Base-by-base conservation (phyloP, 2,888 invertebrate species). In the Abrostola tripartita region DNA sequence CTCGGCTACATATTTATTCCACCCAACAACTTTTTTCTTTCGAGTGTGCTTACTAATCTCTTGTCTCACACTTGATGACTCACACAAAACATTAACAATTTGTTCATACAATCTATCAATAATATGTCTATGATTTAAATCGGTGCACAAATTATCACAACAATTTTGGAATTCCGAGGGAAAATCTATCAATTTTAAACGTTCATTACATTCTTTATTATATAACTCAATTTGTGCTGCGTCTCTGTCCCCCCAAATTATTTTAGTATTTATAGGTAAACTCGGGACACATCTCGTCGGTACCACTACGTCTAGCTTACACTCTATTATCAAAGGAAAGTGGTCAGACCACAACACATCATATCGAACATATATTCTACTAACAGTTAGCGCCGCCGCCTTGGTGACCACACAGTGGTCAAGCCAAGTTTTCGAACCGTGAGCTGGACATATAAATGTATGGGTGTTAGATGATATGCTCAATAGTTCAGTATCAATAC, bases 391-490 rank as follows among this genome's bases (percentile, higher is more conserved):
- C 5, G n/a, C n/a, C 9, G 41, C 41, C 41, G 41, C 7, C 12
- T 42, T n/a, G n/a, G 41, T n/a, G n/a, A n/a, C 41, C n/a, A 42
- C 41, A 42, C 41, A 42, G n/a, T 42, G 41, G 41, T 42, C 41
- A 5, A 42, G 9, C n/a, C n/a, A 5, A 24, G 24, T 24, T 24
- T 24, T 24, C 24, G 24, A 24, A 24, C 24, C 24, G 24, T 24
- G 24, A 24, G 41, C 41, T n/a, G 7, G n/a, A 42, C n/a, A 5
- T 6, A n/a, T 42, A 42, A 9, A 42, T 5, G n/a, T 42, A 42
- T n/a, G 12, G 5, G 41, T 42, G 5, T 42, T 5, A 42, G 41
- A 42, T 9, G n/a, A 5, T 42, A 42, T 5, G 6, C 41, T 9
- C n/a, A 42, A 42, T n/a, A n/a, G 7, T n/a, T 42, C n/a, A n/a